Percentiles rank a stretch among this genome's conserved stretches.
These are phyloP conservation scores for Ophiothrix spiculata DNA, from an alignment of 35 echinoderm and acorn worm species.

Conservation along the genomic window DNA sequence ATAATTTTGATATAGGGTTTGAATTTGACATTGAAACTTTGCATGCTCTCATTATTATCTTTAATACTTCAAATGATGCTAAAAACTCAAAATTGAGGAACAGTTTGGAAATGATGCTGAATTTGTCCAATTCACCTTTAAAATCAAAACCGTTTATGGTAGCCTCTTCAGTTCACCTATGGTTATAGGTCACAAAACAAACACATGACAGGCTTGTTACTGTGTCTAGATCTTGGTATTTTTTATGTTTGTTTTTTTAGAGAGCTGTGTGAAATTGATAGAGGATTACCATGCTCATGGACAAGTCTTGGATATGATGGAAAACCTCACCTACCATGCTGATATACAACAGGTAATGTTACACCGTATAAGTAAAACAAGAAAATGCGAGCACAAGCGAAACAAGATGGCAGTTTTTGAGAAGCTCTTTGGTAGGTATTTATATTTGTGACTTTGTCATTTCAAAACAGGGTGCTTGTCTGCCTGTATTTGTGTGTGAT, in stretches of 20 bases:
- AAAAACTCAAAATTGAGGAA: no score
- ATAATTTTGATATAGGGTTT: no score
- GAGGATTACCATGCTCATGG: constrained; percentile 55
- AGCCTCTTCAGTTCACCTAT: not conserved
- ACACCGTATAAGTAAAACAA: not conserved
- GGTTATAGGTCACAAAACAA: not conserved
- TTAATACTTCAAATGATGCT: no score
- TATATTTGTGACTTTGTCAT: not conserved
- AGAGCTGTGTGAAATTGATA: constrained; percentile 6
- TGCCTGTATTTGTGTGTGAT: not conserved
- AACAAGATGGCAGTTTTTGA: not conserved
- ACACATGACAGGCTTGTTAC: not conserved
- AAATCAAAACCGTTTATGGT: no score
- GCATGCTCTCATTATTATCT: no score
- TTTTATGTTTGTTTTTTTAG: not conserved
- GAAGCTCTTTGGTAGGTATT: not conserved
- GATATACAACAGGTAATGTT: constrained; percentile 53
- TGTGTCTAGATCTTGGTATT: not conserved
- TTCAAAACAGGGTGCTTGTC: no score
- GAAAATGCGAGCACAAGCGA: not conserved
- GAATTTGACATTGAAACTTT: no score
- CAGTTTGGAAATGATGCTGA: no score
- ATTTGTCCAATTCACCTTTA: no score
- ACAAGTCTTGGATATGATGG: constrained; percentile 57
- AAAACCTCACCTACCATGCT: constrained; percentile 42